Base-by-base conservation (phyloP, 2,113 vertebrate genomes). In the Mormyrus iriodes region DNA sequence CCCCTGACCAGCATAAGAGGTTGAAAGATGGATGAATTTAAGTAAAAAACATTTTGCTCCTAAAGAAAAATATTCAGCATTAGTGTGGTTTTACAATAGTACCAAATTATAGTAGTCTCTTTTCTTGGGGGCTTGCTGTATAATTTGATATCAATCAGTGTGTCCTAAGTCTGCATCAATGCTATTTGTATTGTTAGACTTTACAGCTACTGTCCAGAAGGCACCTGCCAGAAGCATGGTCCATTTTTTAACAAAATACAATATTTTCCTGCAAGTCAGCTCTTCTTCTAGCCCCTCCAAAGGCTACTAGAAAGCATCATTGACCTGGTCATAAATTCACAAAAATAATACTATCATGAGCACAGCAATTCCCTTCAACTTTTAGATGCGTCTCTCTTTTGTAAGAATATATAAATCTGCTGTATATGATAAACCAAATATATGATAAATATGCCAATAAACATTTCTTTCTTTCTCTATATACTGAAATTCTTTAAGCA, bases 391-490 rank as follows among this genome's bases (percentile, higher is more conserved):
- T 35, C 27, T 39, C 31, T 39, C 35, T 35, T 39, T 39, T 31
- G 39, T 39, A 39, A 3, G 13, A 17, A 76, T 24, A 21, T 76
- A 76, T 27, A n/a, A n/a, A 84, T 76, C 15, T 39, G 17, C 42
- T 46, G 24, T 46, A 48, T 48, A n/a, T 84, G 15, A 79, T 42
- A 79, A 19, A 42, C 42, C 44, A n/a, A 48, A 44, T 53, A 86
- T 31, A 21, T 21, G 39, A 53, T 86, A 19, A 35, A 39, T 52
- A 9, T 42, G 17, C n/a, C 53, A 44, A 79, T 51, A 79, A 52
- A 88, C 10, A 79, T 85, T 79, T 69, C 79, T 73, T 42, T 88
- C 58, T 49, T 31, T 84, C 73, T 53, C 27, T 53, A 86, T 31
- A 35, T 15, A 19, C 27, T 55, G 55, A n/a, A 52, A 35, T 35